Base-by-base conservation (phyloP, 2,113 vertebrate genomes). In the Gadus chalcogrammus region DNA sequence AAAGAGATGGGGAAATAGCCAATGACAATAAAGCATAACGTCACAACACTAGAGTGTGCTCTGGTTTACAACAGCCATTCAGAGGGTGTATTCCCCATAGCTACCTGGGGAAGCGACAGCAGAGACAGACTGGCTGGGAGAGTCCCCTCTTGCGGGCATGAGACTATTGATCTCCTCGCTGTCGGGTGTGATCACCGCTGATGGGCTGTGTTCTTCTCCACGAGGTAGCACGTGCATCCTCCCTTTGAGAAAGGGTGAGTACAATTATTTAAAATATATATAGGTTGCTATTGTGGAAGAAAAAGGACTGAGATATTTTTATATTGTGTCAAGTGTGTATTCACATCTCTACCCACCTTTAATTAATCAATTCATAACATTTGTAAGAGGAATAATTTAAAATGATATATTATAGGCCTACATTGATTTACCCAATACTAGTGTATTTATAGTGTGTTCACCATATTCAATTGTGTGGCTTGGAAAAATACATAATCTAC, bases 161-260 rank as follows among this genome's bases (percentile, higher is more conserved):
- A 79, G 78, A 68, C 73, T 70, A 82, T 83, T 85, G 84, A 85
- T 88, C 86, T 74, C 77, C 61, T 58, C 69, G 64, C 85, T 79
- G 85, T 83, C 81, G 78, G 84, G 82, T 85, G 20, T 60, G 77
- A 86, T 84, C 64, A 77, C 63, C 60, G 72, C 56, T 79, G 82
- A 85, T 78, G 86, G 77, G 79, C 74, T 73, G 86, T 79, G 79
- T 75, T 73, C 79, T 79, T 67, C 60, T 31, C 68, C 71, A 69
- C 69, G 61, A 79, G 70, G 74, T 66, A 74, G 64, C 20, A 42
- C 53, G 4, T 38, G 42, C 58, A 9, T 48, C 42, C 9, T 48
- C 11, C 42, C 8, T 65, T 69, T 73, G 31, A 61, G 66, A 27
- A 60, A 85, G 88, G 88, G 89, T 88, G 81, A 3, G 79, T 78